A percentile compares a stretch with the other conserved stretches of the same genome.
phyloP scores from a whole-genome alignment of 2,888 invertebrate species.

The Drosophila niveifrons region DNA sequence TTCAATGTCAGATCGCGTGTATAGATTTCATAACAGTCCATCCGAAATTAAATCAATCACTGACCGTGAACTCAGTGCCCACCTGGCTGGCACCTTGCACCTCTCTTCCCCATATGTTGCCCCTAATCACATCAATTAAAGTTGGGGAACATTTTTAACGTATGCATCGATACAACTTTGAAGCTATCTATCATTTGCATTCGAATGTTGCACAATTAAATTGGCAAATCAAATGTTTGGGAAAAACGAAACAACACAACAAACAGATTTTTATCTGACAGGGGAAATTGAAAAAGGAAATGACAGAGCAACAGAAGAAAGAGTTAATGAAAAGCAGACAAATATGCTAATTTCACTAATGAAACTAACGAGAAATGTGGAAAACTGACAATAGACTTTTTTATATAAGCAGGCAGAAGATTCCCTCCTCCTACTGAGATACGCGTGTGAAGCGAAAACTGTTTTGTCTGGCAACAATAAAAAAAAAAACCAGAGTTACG shows the following conservation, averaged over 20 bases:
- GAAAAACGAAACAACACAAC: slow-evolving; percentile 2
- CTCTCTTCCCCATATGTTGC: not conserved
- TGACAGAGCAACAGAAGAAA: slow-evolving; percentile 24
- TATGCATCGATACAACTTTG: slow-evolving; percentile 17
- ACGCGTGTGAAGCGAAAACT: slow-evolving; percentile 46
- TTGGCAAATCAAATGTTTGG: slow-evolving; percentile 16
- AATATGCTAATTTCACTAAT: slow-evolving; percentile 60
- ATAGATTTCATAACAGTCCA: slow-evolving; percentile 54
- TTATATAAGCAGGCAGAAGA: slow-evolving; percentile 13
- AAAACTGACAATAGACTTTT: slow-evolving; percentile 32
- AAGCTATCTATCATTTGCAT: slow-evolving; percentile 10
- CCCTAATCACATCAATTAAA: slow-evolving; percentile 13
- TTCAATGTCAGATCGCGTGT: slow-evolving; percentile 75
- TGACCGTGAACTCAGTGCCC: slow-evolving; percentile 69
- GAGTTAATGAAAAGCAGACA: slow-evolving; percentile 28
- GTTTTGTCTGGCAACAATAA: slow-evolving; percentile 21
- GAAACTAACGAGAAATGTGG: slow-evolving; percentile 36
- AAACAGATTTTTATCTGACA: slow-evolving; percentile 8
- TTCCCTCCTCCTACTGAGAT: slow-evolving; percentile 13
- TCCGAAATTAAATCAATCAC: slow-evolving; percentile 72
- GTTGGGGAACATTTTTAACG: not conserved
- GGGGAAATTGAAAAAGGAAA: slow-evolving; percentile 39
- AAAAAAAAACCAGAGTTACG: not conserved
- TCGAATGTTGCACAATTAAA: slow-evolving; percentile 17
- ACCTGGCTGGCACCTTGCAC: not conserved